Percentiles rank a stretch among this genome's conserved stretches.
These are phyloP conservation scores for Podarcis cretensis DNA, from an alignment of 2,113 vertebrate species.

Conservation along the genomic window DNA sequence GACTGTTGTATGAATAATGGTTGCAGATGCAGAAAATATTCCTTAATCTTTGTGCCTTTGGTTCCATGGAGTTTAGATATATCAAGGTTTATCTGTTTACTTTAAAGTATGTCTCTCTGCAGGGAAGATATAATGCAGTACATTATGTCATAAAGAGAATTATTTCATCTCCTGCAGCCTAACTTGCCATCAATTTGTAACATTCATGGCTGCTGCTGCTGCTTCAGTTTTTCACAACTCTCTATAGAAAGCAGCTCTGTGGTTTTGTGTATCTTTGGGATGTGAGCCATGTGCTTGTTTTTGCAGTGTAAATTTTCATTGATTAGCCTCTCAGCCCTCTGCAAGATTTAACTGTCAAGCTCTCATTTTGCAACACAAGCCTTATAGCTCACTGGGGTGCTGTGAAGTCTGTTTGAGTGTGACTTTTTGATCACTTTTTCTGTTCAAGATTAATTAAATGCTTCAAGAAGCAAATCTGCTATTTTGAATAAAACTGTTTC, in stretches of 20 bases:
- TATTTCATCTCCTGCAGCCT: constrained; percentile 5
- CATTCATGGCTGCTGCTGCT: fast-evolving
- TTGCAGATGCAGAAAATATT: constrained; percentile 5
- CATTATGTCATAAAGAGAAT: background rate
- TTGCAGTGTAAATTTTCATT: background rate
- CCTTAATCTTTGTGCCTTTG: background rate
- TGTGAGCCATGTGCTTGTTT: background rate
- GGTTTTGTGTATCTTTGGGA: background rate
- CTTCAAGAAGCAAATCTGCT: constrained; percentile 24
- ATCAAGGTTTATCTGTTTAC: background rate
- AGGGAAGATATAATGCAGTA: background rate
- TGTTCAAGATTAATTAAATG: constrained; percentile 10
- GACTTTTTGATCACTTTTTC: background rate
- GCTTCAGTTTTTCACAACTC: background rate
- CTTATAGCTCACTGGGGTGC: background rate
- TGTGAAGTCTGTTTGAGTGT: background rate
- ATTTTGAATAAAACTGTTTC: constrained; percentile 7
- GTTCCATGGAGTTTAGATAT: background rate
- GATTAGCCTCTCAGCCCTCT: background rate
- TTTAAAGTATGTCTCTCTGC: background rate
- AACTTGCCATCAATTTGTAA: background rate
- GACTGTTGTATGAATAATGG: background rate
- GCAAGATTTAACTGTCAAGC: constrained; percentile 8
- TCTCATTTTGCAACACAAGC: constrained; percentile 19
- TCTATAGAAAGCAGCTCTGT: background rate